phyloP scores from a whole-genome alignment of 2,113 vertebrate genomes.

The Dasyurus viverrinus region DNA sequence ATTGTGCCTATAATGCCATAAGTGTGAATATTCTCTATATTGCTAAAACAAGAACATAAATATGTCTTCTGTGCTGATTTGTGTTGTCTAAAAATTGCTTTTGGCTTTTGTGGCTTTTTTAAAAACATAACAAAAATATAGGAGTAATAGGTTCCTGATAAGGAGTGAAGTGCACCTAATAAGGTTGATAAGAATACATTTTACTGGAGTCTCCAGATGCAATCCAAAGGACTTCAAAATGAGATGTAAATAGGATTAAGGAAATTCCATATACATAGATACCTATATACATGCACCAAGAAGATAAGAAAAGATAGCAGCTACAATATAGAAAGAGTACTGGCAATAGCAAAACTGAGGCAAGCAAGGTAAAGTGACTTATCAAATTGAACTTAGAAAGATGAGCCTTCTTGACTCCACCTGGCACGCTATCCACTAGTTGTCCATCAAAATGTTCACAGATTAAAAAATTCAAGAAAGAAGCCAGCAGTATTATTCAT shows the following conservation, averaged over 20 bases:
- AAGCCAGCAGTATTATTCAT: neutral
- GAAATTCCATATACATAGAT: neutral
- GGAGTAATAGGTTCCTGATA: neutral
- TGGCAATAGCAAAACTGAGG: neutral
- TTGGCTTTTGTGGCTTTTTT: neutral
- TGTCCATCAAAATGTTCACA: neutral
- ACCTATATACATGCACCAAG: neutral
- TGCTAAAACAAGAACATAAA: neutral
- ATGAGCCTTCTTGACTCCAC: neutral
- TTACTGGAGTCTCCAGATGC: neutral
- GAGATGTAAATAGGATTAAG: neutral
- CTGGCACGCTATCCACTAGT: neutral
- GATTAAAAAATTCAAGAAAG: neutral
- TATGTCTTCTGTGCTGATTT: neutral
- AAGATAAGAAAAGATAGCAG: neutral
- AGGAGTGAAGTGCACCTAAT: neutral
- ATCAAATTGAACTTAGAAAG: neutral
- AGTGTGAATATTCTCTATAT: neutral
- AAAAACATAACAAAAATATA: neutral
- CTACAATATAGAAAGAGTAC: neutral
- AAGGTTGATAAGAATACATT: neutral
- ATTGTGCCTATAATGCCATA: neutral
- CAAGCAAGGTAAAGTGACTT: neutral
- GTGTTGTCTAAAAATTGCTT: neutral
- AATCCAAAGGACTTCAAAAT: neutral